Evolutionary conservation across 2,797 vertebrate species (phyloP).

Genomic region (Malacoctenus gilli): DNA sequence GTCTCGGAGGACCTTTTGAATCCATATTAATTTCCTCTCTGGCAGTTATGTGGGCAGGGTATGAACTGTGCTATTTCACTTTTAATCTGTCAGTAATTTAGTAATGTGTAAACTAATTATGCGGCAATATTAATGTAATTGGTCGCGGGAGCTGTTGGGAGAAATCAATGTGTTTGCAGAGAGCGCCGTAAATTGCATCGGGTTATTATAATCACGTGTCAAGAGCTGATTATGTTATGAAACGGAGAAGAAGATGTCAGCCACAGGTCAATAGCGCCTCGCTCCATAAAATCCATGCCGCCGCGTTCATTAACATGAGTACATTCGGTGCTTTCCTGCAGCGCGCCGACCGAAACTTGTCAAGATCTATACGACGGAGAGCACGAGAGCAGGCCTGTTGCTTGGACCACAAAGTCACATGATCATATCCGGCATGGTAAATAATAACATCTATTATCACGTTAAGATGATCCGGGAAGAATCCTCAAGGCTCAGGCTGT

Average conservation of each 20-base stretch:
- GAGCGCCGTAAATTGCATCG: constrained; percentile 88
- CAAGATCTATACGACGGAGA: constrained; percentile 9
- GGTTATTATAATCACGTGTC: constrained; percentile 90
- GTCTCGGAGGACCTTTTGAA: constrained; percentile 97
- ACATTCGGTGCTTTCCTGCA: constrained; percentile 27
- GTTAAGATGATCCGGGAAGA: too few species aligned
- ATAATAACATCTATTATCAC: too few species aligned
- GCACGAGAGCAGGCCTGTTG: too few species aligned
- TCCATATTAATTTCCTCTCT: constrained; percentile 99
- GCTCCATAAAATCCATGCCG: constrained; percentile 80
- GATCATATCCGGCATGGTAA: too few species aligned
- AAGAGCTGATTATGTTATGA: constrained; percentile 88
- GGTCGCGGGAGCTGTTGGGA: constrained; percentile 90
- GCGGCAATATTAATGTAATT: constrained; percentile 99
- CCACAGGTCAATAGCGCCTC: constrained; percentile 78
- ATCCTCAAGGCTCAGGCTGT: too few species aligned
- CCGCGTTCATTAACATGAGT: constrained; percentile 72
- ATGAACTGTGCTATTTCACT: constrained; percentile 98
- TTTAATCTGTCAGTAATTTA: constrained; percentile 99
- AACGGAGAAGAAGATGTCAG: constrained; percentile 86
- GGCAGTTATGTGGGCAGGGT: constrained; percentile 94
- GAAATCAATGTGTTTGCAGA: constrained; percentile 96
- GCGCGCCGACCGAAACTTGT: constrained; percentile 1
- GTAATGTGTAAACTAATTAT: constrained; percentile 99
- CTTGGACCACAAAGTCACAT: too few species aligned